Conservation (phyloP, 2,888 invertebrate species). For the Pseudanteris insignis region DNA sequence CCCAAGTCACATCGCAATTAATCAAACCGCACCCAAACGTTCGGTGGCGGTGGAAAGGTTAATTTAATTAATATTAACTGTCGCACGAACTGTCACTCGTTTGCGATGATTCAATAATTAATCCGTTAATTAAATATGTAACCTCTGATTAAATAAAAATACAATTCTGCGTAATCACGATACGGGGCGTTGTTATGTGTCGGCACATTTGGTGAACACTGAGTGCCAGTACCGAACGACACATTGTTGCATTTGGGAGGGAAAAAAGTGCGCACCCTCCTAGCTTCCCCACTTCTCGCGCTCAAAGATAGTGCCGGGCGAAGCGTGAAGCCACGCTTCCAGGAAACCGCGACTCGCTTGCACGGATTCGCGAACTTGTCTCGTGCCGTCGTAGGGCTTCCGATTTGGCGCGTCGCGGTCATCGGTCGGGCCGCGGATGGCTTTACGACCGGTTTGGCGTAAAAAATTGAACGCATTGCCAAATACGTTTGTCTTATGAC, state of each 20-base stretch:
- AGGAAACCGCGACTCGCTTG: conserved; percentile 60
- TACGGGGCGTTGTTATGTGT: conserved; percentile 22
- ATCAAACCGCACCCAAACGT: no score
- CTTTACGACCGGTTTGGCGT: conserved; percentile 20
- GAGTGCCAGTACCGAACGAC: conserved; percentile 47
- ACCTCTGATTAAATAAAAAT: no score
- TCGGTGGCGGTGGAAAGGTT: no score
- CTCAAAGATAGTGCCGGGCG: no score
- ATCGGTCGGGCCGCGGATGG: neutral
- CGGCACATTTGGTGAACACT: conserved; percentile 51
- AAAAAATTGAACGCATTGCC: conserved; percentile 21
- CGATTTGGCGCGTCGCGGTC: conserved; percentile 18
- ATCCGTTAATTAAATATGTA: no score
- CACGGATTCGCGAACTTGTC: conserved; percentile 43
- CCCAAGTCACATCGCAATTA: no score
- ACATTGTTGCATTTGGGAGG: conserved; percentile 42
- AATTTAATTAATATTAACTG: no score
- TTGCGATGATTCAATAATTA: no score
- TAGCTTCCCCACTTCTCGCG: no score
- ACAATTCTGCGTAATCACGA: conserved; percentile 1
- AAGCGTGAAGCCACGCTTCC: conserved; percentile 65
- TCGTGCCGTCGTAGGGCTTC: conserved; percentile 25
- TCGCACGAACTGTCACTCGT: no score
- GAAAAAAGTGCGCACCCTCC: conserved; percentile 58
- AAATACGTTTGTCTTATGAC: no score